A percentile compares a stretch with the other conserved stretches of the same genome.
phyloP scores from a whole-genome alignment of 2,888 invertebrate species.

The Girardia tigrina region DNA sequence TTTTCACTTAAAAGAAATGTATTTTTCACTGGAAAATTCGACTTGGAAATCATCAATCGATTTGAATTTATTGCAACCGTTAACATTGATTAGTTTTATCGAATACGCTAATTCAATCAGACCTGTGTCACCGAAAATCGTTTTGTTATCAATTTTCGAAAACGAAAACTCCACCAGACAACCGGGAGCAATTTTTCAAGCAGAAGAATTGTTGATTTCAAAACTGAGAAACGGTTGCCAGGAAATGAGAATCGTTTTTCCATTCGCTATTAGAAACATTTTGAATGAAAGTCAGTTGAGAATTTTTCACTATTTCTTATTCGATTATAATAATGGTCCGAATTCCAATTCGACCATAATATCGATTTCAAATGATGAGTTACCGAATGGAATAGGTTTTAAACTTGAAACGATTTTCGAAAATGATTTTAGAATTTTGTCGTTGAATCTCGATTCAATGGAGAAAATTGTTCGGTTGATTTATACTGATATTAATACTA shows the following conservation, averaged over 20 bases:
- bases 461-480: neutral
- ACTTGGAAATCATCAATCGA: neutral
- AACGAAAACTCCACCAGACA: neutral
- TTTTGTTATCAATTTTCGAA: neutral
- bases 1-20: neutral
- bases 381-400: neutral
- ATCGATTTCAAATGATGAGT: neutral
- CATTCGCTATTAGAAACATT: constrained; percentile 4
- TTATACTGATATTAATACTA: too few species aligned
- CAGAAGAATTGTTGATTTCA: neutral
- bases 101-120: neutral
- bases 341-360: neutral
- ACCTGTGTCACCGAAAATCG: neutral
- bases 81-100: neutral
- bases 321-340: neutral
- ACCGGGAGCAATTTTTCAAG: neutral
- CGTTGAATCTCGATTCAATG: neutral
- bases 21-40: neutral
- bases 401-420: neutral
- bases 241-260: neutral
- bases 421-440: neutral
- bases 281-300: neutral
- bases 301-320: neutral
- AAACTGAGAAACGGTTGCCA: neutral
- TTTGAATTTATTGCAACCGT: neutral